phyloP scores from a whole-genome alignment of 2,888 invertebrate genomes.

The Portevinia maculata region DNA sequence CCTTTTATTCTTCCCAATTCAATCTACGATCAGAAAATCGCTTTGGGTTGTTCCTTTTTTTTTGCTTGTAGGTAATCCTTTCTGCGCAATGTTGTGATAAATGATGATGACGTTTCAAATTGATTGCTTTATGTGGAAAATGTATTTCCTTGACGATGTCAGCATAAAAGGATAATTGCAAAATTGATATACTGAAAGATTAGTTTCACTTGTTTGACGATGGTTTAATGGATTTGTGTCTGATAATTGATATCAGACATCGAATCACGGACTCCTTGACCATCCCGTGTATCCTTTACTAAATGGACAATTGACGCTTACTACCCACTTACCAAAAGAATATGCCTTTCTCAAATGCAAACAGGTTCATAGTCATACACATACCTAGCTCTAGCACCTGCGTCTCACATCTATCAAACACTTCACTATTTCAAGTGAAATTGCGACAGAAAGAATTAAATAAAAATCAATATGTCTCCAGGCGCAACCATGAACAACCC shows the following conservation, averaged over 20 bases:
- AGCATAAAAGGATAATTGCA: conserved; percentile 32
- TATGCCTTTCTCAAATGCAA: too few relatives aligned
- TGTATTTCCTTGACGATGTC: conserved; percentile 15
- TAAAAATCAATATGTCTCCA: conserved; percentile 54
- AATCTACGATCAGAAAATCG: conserved; percentile 38
- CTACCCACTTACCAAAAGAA: too few relatives aligned
- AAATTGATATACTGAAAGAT: neutral
- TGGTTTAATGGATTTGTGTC: neutral
- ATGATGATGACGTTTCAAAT: conserved; percentile 57
- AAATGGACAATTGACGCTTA: too few relatives aligned
- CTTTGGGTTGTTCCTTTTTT: conserved; percentile 31
- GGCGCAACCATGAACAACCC: conserved; percentile 37
- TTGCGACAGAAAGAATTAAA: neutral
- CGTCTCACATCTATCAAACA: conserved; percentile 1
- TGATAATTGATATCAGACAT: neutral
- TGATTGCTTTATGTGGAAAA: conserved; percentile 17
- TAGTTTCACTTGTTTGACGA: neutral
- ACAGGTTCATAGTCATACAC: neutral
- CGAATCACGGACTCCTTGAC: too few relatives aligned
- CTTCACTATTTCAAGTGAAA: conserved; percentile 29
- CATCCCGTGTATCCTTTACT: too few relatives aligned
- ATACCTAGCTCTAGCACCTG: neutral
- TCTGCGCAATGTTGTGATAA: conserved; percentile 50
- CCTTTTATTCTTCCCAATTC: conserved; percentile 5
- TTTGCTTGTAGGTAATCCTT: conserved; percentile 37